Conservation (phyloP, 1,140 invertebrate genomes). For the Gonatopus flavifemur region DNA sequence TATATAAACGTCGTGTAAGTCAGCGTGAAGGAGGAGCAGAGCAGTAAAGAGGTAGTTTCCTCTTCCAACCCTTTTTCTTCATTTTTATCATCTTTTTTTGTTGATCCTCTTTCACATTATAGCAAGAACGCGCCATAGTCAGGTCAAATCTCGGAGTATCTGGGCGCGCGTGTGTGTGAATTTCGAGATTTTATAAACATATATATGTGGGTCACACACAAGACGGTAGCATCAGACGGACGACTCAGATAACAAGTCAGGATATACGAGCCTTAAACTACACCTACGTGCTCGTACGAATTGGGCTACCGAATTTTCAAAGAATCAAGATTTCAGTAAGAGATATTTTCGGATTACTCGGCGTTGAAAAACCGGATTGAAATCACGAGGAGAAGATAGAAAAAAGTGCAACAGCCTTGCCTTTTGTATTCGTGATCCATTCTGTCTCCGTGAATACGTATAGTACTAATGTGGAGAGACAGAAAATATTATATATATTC, state of each 20-base stretch:
- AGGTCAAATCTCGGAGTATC: too few species aligned
- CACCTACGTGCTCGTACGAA: slow-evolving; percentile 39
- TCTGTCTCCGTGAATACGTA: too few species aligned
- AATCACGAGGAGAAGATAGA: background rate
- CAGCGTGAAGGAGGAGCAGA: slow-evolving; percentile 17
- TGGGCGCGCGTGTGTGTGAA: background rate
- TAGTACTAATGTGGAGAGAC: too few species aligned
- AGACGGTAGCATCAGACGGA: slow-evolving; percentile 52
- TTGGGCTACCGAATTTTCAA: slow-evolving; percentile 54
- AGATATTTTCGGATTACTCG: slow-evolving; percentile 33
- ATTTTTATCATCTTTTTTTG: too few species aligned
- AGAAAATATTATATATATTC: too few species aligned
- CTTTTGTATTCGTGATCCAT: too few species aligned
- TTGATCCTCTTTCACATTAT: too few species aligned
- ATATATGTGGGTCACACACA: slow-evolving; percentile 30
- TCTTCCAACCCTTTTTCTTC: too few species aligned
- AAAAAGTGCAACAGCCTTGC: too few species aligned
- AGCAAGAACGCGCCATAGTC: background rate
- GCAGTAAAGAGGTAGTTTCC: slow-evolving; percentile 8
- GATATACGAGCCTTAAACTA: slow-evolving; percentile 49
- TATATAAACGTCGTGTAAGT: slow-evolving; percentile 42
- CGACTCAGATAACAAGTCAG: slow-evolving; percentile 48
- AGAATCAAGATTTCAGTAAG: slow-evolving; percentile 38
- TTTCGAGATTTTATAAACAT: background rate
- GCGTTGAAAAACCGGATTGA: slow-evolving; percentile 8